A percentile compares a stretch with the other conserved stretches of the same genome.
These are phyloP conservation scores for Caenorhabditis drosophilae DNA, from an alignment of 2,888 invertebrate species.

Conservation along the genomic window DNA sequence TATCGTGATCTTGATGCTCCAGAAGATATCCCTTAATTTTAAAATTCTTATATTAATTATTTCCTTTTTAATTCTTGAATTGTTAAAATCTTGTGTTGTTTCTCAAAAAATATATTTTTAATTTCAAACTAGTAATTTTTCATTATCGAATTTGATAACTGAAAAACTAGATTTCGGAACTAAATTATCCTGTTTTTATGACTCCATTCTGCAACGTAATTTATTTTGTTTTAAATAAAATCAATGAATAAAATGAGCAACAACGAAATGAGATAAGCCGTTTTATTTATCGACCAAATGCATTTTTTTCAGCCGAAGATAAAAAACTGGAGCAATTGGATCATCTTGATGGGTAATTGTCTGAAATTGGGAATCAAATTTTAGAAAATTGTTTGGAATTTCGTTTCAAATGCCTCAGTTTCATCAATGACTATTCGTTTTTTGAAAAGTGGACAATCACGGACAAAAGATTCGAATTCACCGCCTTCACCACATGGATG, in stretches of 20 bases:
- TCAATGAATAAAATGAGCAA: no score
- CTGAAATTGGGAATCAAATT: conserved; percentile 70
- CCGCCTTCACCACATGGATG: conserved; percentile 98
- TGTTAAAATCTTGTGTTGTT: not conserved
- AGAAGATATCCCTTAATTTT: conserved; percentile 73
- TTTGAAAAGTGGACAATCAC: conserved; percentile 93
- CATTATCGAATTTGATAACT: no score
- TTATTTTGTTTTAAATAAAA: no score
- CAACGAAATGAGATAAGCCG: no score
- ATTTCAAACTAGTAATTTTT: no score
- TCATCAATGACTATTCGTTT: conserved; percentile 43
- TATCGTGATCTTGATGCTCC: conserved; percentile 91
- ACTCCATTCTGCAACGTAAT: no score
- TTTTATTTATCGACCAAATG: conserved; percentile 77
- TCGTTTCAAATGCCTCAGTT: conserved; percentile 24
- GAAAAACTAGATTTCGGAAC: no score
- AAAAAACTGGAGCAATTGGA: conserved; percentile 91
- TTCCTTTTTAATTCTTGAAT: not conserved
- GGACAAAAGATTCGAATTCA: conserved; percentile 95
- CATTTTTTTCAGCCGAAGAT: conserved; percentile 84
- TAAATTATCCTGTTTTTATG: no score
- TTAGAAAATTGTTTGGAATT: not conserved
- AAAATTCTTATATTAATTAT: not conserved
- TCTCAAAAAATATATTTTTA: no score
- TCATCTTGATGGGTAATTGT: conserved; percentile 87